Conservation (phyloP, 2,113 vertebrate genomes). For the Zosterops lateralis region DNA sequence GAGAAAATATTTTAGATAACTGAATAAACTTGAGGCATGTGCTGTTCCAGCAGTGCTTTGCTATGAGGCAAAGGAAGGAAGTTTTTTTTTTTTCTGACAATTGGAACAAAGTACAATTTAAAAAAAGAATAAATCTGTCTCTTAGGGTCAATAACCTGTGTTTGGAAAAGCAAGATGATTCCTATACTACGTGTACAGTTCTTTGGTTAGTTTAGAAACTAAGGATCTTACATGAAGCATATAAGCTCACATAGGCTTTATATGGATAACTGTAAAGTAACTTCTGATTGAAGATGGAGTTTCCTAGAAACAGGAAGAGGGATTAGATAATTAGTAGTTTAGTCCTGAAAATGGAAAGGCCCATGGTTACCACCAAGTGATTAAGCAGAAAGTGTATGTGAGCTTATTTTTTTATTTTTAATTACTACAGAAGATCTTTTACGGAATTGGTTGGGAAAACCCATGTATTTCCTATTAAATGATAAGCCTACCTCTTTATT, state of each 20-base stretch:
- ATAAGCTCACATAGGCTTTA: background rate
- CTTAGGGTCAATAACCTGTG: background rate
- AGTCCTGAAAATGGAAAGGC: background rate
- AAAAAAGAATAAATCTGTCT: background rate
- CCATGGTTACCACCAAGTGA: background rate
- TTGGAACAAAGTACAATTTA: background rate
- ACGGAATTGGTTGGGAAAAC: background rate
- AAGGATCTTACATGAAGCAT: background rate
- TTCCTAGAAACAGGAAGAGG: background rate
- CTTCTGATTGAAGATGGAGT: background rate
- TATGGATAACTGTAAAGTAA: background rate
- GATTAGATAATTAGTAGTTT: background rate
- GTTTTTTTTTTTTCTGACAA: background rate
- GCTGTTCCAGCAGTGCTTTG: background rate
- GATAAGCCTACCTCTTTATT: background rate
- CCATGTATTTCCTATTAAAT: background rate
- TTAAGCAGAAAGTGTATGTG: background rate
- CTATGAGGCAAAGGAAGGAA: background rate
- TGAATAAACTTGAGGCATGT: background rate
- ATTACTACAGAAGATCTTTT: background rate
- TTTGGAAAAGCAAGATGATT: background rate
- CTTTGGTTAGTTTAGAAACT: background rate
- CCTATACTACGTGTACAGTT: background rate
- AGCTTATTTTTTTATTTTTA: background rate
- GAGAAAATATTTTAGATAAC: constrained; percentile 49